phyloP scores from a whole-genome alignment of 2,113 vertebrate genomes.

The Vulpes ferrilata region DNA sequence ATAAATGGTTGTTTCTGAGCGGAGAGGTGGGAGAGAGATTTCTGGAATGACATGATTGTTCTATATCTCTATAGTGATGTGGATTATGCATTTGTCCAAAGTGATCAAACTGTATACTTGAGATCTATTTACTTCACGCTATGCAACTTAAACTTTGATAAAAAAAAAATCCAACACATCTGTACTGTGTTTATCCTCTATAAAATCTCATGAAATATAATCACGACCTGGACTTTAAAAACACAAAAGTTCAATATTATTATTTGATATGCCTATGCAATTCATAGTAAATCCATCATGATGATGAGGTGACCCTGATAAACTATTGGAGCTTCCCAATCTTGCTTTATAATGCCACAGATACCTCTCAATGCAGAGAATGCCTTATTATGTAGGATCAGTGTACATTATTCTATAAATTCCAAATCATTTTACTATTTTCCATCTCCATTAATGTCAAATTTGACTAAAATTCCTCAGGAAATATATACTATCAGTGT shows the following conservation, averaged over 20 bases:
- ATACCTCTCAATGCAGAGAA: conserved; percentile 77
- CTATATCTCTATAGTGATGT: not conserved
- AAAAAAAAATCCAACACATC: not conserved
- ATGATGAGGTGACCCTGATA: conserved; percentile 68
- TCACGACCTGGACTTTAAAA: not conserved
- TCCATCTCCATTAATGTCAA: conserved; percentile 86
- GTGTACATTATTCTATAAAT: conserved; percentile 82
- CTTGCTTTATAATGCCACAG: conserved; percentile 80
- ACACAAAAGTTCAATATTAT: not conserved
- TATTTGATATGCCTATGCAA: not conserved
- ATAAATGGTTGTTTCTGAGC: not conserved
- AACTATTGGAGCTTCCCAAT: conserved; percentile 65
- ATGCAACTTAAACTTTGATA: not conserved
- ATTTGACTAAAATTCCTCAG: conserved; percentile 83
- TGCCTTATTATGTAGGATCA: conserved; percentile 77
- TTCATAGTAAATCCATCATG: conserved; percentile 64
- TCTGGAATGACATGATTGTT: not conserved
- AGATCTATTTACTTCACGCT: not conserved
- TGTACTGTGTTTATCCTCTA: not conserved
- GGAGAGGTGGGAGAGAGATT: not conserved
- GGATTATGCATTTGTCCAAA: not conserved
- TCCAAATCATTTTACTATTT: conserved; percentile 85
- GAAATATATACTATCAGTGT: conserved; percentile 82
- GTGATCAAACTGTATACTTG: too few relatives aligned
- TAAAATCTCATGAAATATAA: not conserved